Evolutionary conservation across 2,888 invertebrate genomes (phyloP).

Genomic region (Carabus problematicus): DNA sequence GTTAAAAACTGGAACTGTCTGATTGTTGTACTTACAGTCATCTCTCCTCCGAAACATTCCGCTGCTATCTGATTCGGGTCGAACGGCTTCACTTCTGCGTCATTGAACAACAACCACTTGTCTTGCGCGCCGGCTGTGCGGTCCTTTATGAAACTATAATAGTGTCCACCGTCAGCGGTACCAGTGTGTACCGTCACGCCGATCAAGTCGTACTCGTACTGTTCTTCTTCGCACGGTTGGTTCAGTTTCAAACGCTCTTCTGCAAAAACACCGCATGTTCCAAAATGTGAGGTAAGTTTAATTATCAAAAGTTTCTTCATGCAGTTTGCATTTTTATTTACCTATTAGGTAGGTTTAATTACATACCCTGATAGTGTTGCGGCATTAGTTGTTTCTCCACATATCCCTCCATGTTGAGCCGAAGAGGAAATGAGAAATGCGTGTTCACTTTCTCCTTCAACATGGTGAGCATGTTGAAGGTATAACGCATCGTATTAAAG

Average conservation of each 20-base stretch:
- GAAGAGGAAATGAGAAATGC: constrained; percentile 93
- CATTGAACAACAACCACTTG: constrained; percentile 92
- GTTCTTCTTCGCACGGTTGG: constrained; percentile 66
- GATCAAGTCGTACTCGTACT: constrained; percentile 71
- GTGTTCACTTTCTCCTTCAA: constrained; percentile 97
- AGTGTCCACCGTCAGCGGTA: constrained; percentile 97
- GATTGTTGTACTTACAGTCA: constrained; percentile 70
- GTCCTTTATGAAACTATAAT: constrained; percentile 94
- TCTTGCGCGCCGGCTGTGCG: constrained; percentile 76
- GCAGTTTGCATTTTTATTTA: not conserved
- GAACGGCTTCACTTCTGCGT: constrained; percentile 93
- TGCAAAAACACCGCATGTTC: constrained; percentile 50
- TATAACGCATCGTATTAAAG: constrained; percentile 97
- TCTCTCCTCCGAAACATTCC: constrained; percentile 97
- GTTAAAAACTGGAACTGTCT: constrained; percentile 49
- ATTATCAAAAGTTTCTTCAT: not conserved
- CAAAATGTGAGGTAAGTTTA: not conserved
- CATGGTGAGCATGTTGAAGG: constrained; percentile 98
- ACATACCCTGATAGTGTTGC: constrained; percentile 81
- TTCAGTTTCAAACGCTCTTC: constrained; percentile 69
- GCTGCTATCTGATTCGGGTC: constrained; percentile 94
- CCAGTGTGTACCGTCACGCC: constrained; percentile 98
- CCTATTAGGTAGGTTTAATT: not conserved
- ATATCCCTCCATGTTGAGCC: constrained; percentile 93
- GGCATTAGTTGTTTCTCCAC: constrained; percentile 94